Evolutionary conservation across 2,888 invertebrate genomes (phyloP).

Genomic region (Resseliella maxima): DNA sequence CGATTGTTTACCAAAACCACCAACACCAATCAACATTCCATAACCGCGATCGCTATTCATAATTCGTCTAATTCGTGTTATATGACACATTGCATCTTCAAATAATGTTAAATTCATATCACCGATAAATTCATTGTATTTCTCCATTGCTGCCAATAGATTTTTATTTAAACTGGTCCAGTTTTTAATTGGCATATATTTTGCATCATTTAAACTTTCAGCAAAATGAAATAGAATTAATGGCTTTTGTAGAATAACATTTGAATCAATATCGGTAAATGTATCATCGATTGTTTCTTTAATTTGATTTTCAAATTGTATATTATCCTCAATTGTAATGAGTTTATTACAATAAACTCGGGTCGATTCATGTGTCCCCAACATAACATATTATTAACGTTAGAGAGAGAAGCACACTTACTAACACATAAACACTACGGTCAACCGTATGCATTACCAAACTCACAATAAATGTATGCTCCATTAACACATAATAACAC

Average conservation of each 20-base stretch:
- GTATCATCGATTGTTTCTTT: slow-evolving; percentile 91
- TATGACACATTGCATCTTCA: slow-evolving; percentile 98
- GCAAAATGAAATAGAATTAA: slow-evolving; percentile 96
- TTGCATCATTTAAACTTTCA: slow-evolving; percentile 94
- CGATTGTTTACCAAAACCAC: slow-evolving; percentile 96
- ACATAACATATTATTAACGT: too few species aligned
- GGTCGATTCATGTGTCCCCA: slow-evolving; percentile 94
- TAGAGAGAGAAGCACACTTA: too few species aligned
- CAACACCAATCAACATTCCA: slow-evolving; percentile 93
- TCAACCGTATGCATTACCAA: slow-evolving; percentile 6
- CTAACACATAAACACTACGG: background rate
- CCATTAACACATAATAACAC: background rate
- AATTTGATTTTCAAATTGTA: slow-evolving; percentile 88
- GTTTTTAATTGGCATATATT: slow-evolving; percentile 87
- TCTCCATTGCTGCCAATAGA: slow-evolving; percentile 88
- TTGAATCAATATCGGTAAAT: slow-evolving; percentile 93
- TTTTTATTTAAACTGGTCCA: slow-evolving; percentile 85
- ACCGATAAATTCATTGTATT: slow-evolving; percentile 94
- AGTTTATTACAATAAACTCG: slow-evolving; percentile 95
- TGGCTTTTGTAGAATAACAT: slow-evolving; percentile 84
- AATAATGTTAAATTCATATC: slow-evolving; percentile 97
- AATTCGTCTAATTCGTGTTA: slow-evolving; percentile 93
- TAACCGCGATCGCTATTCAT: slow-evolving; percentile 95
- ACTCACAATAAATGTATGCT: slow-evolving; percentile 6
- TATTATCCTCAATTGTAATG: slow-evolving; percentile 89